Base-by-base conservation (phyloP, 2,113 vertebrate genomes). In the Sapayoa aenigma region DNA sequence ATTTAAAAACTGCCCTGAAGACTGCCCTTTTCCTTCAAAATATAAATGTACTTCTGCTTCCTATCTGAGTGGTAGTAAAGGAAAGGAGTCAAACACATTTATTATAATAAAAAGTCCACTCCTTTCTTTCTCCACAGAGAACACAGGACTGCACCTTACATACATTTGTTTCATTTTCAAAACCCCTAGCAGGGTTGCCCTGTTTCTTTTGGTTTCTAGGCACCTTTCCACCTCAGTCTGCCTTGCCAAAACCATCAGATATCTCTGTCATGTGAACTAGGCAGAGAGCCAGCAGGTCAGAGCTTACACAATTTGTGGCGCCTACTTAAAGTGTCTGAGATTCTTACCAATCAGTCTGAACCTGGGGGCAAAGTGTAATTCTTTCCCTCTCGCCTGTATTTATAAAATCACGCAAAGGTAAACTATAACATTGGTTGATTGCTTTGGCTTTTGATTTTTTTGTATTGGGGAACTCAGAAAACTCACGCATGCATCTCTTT, bases 231-330 rank as follows among this genome's bases (percentile, higher is more conserved):
- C 96, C 96, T 96, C 89, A 28, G 73, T 93, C 87, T 89, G 81
- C 89, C 87, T 96, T 96, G 97, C 97, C 98, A 95, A 96, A 96
- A 96, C 91, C 95, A 96, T 97, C 97, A 98, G 97, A 96, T 97
- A 97, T 90, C 87, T 93, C 93, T 95, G 97, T 97, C 97, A 97
- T 94, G 96, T 98, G 98, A 97, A 97, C 95, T 91, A 92, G 98
- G 97, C 96, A 93, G 81, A 3, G 21, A 78, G 97, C 98, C 98
- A 98, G 94, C 96, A 90, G 97, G 96, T 96, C 98, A 97, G 97
- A 74, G 79, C 97, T 98, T 98, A 97, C 98, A 96, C 97, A 98
- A 98, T 90, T 95, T 91, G 89, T 98, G 98, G 98, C 97, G 97
- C 98, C 98, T 98, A 81, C 96, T 96, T 96, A 96, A 90, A 96